Percentiles rank a stretch among this genome's conserved stretches.
Conservation (phyloP, 2,797 vertebrate species). For the Benthosema pterotum region DNA sequence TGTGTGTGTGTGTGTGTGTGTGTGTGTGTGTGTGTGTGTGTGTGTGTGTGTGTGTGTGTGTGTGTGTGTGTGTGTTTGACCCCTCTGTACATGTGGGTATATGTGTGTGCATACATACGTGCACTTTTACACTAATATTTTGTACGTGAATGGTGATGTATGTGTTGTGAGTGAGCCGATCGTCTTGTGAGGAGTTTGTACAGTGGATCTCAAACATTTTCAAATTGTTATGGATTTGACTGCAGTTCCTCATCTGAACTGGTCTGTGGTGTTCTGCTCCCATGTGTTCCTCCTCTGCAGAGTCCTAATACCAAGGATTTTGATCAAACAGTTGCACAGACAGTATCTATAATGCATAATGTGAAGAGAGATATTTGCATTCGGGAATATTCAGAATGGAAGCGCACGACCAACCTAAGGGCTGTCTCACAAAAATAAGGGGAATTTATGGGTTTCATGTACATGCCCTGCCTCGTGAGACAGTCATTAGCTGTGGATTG, state of each 20-base stretch:
- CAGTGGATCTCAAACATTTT: too few species aligned
- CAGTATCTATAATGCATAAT: conserved; percentile 45
- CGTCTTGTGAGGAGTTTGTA: too few species aligned
- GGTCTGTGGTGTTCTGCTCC: too few species aligned
- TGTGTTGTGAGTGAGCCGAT: not conserved
- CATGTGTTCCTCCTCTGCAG: too few species aligned
- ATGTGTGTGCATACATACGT: not conserved
- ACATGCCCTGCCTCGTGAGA: conserved; percentile 17
- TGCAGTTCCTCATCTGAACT: too few species aligned
- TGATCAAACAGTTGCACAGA: conserved; percentile 24
- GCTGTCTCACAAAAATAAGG: conserved; percentile 14
- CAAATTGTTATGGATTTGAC: not conserved
- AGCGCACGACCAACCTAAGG: not conserved
- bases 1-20: not conserved
- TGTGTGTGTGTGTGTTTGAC: too few species aligned
- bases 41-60: not conserved
- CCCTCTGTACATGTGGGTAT: too few species aligned
- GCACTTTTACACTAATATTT: not conserved
- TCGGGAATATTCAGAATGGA: conserved; percentile 11
- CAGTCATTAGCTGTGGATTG: conserved; percentile 26
- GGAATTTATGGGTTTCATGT: too few species aligned
- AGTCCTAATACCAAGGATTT: conserved; percentile 16
- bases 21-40: conserved; percentile 1
- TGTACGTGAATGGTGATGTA: not conserved
- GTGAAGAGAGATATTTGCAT: conserved; percentile 30